phyloP scores from a whole-genome alignment of 2,113 vertebrate genomes.

The Gulo gulo region DNA sequence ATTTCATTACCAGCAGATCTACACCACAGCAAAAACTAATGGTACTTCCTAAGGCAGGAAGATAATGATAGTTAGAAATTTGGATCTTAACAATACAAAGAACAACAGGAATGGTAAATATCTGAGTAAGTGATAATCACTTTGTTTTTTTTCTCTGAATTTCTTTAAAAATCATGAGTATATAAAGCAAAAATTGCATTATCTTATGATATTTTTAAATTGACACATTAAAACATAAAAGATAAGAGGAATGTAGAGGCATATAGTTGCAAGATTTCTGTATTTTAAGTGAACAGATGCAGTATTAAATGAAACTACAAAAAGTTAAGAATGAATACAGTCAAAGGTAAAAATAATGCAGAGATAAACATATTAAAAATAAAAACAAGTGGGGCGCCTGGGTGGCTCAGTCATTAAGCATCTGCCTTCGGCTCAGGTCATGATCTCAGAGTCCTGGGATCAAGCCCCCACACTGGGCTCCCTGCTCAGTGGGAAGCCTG shows the following conservation, averaged over 20 bases:
- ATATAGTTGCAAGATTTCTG: background rate
- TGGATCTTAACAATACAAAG: background rate
- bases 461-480: rapidly evolving
- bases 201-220: background rate
- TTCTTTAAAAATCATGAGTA: background rate
- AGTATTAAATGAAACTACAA: background rate
- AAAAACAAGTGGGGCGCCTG: background rate
- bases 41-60: background rate
- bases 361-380: background rate
- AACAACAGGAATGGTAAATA: background rate
- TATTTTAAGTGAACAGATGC: background rate
- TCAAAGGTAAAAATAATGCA: background rate
- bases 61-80: background rate
- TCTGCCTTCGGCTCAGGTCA: no score
- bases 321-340: background rate
- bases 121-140: background rate
- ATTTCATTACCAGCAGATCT: background rate
- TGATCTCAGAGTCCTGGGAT: no score
- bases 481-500: no score
- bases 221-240: background rate
- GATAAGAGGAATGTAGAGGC: background rate
- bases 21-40: background rate
- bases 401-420: no score
- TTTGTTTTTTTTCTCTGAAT: background rate
- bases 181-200: background rate